Base-by-base conservation (phyloP, 2,797 vertebrate species). In the Muraenolepis orangiensis region DNA sequence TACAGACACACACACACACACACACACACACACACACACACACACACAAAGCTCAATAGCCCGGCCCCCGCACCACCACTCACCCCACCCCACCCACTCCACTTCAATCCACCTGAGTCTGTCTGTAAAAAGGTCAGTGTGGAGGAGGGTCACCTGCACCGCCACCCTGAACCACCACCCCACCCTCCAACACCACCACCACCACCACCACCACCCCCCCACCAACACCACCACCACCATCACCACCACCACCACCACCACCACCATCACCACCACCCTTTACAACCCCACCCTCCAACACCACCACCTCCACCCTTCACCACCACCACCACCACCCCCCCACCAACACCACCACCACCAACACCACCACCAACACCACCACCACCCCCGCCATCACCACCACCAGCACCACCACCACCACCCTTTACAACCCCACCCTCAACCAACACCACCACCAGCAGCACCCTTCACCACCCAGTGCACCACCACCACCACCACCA, bases 111-210 rank as follows among this genome's bases (percentile, higher is more conserved):
- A 93, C 91, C 91, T 93, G 91, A 87, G 85, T 84, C 79, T 87
- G 85, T 84, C 79, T 89, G 81, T 89, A 61, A 83, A 91, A 91
- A 92, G 91, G 88, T 90, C 87, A 86, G 79, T 71, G 16, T 80
- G 76, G 88, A 91, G 89, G 91, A 91, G 92, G 91, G 90, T 87
- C 92, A 84, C 81, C 84, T 80, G 78, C 85, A 82, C 78, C n/a
- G 13, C 72, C 78, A 79, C 51, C 51, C 70, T 78, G n/a, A 67
- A 18, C 70, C 32, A 23, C 34, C 73, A 32, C 83, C 86, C 84
- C 85, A 82, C 82, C 85, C 82, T 72, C 69, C 69, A 69, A 75
- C 76, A 76, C 79, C 70, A 28, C 76, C 34, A 66, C 36, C 71
- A 61, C 70, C 11, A n/a, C 70, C 34, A 14, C 34, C 74, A 30